Evolutionary conservation across 2,113 vertebrate genomes (phyloP).

Genomic region (Ochotona princeps): DNA sequence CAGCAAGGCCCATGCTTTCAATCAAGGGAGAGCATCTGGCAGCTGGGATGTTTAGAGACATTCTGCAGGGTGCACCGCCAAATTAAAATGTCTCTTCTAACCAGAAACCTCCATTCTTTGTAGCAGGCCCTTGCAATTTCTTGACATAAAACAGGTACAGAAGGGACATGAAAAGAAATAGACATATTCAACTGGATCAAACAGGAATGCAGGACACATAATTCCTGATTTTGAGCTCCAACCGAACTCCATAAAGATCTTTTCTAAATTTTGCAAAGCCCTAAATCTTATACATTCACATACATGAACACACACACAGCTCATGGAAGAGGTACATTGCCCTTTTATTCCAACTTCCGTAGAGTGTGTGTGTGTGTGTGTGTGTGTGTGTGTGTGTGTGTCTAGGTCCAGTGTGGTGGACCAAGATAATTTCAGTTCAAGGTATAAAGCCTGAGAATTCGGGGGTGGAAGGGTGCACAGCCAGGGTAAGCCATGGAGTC

Average conservation of each 20-base stretch:
- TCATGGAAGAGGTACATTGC: too few relatives aligned
- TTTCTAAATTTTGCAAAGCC: not conserved
- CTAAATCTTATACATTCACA: not conserved
- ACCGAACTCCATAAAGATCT: not conserved
- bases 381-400: too few relatives aligned
- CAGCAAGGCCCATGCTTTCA: not conserved
- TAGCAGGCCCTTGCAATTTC: not conserved
- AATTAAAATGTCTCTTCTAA: not conserved
- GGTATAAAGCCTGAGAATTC: too few relatives aligned
- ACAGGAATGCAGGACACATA: slow-evolving; percentile 5
- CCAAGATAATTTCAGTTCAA: not conserved
- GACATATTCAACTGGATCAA: not conserved
- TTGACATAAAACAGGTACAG: not conserved
- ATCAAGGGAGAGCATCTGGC: too few relatives aligned
- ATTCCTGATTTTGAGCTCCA: slow-evolving; percentile 27
- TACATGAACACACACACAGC: too few relatives aligned
- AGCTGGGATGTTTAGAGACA: not conserved
- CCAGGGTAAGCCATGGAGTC: too few relatives aligned
- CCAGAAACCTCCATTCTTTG: not conserved
- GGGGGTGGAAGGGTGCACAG: too few relatives aligned
- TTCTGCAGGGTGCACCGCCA: not conserved
- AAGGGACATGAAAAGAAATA: not conserved
- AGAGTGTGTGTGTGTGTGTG: too few relatives aligned
- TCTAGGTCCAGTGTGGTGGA: not conserved
- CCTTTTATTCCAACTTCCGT: too few relatives aligned